These are phyloP conservation scores for Sylvilagus floridanus DNA, from an alignment of 2,797 vertebrate genomes.

Conservation along the genomic window DNA sequence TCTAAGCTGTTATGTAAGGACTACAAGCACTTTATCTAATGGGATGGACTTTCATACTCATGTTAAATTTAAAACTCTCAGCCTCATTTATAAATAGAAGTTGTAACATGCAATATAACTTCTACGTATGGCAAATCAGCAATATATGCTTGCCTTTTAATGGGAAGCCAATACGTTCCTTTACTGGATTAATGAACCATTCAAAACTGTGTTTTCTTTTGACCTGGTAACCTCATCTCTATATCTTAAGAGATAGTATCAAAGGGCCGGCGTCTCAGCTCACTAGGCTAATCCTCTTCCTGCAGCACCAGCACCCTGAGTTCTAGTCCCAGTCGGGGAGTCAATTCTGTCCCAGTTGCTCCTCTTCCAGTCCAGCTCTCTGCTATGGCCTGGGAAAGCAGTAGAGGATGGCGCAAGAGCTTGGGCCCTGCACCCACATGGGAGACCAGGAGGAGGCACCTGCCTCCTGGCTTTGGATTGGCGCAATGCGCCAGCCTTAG, in stretches of 20 bases:
- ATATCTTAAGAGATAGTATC: conserved; percentile 14
- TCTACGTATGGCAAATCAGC: neutral
- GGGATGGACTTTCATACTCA: neutral
- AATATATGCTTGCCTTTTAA: conserved; percentile 15
- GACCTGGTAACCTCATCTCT: neutral
- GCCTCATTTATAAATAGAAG: conserved; percentile 16
- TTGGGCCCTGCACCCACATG: too few species aligned
- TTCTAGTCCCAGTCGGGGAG: too few species aligned
- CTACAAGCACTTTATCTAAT: conserved; percentile 31
- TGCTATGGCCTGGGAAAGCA: too few species aligned
- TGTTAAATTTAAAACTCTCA: neutral
- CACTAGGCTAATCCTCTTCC: too few species aligned
- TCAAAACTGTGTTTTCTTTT: conserved; percentile 64
- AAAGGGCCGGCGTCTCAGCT: too few species aligned
- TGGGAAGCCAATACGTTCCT: neutral
- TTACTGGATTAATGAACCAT: conserved; percentile 38
- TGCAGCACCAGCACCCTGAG: too few species aligned
- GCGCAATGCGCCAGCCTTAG: too few species aligned
- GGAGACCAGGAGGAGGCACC: too few species aligned
- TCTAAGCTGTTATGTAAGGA: neutral
- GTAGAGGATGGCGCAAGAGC: too few species aligned
- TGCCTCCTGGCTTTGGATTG: too few species aligned
- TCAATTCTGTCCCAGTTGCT: too few species aligned
- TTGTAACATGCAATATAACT: neutral
- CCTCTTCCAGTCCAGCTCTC: too few species aligned